Percentiles rank a stretch among this genome's conserved stretches.
Evolutionary conservation across 2,888 invertebrate genomes (phyloP).

Genomic region (Stenodera caucasica): DNA sequence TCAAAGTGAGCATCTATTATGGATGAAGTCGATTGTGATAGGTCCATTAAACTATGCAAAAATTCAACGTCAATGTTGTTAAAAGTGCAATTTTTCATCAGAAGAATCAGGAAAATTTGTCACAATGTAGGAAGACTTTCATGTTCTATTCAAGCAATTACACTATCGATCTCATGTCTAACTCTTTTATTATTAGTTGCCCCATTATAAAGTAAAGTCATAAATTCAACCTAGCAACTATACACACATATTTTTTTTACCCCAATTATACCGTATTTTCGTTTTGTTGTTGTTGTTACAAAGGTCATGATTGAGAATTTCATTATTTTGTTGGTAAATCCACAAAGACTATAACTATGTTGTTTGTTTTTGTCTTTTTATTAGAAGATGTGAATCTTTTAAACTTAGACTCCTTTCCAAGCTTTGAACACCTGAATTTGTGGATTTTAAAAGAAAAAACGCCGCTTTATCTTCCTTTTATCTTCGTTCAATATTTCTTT

Average conservation of each 20-base stretch:
- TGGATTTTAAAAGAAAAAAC: constrained; percentile 34
- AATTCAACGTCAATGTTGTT: not conserved
- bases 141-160: not conserved
- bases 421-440: constrained; percentile 40
- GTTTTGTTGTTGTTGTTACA: not conserved
- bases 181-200: constrained; percentile 4
- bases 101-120: not conserved
- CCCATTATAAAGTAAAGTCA: not conserved
- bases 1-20: not conserved
- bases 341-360: not conserved
- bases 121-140: not conserved
- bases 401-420: not conserved
- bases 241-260: not conserved
- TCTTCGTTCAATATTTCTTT: constrained; percentile 45
- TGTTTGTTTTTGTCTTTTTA: not conserved
- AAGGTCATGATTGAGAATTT: not conserved
- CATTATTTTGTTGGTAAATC: not conserved
- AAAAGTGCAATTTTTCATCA: constrained; percentile 5
- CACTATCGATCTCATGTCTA: not conserved
- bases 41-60: not conserved
- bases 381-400: constrained; percentile 1
- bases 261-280: not conserved
- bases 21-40: not conserved
- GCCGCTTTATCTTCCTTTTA: constrained; percentile 41
- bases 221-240: constrained; percentile 3